phyloP scores from a whole-genome alignment of 2,797 vertebrate species.

The Aselliscus stoliczkanus region DNA sequence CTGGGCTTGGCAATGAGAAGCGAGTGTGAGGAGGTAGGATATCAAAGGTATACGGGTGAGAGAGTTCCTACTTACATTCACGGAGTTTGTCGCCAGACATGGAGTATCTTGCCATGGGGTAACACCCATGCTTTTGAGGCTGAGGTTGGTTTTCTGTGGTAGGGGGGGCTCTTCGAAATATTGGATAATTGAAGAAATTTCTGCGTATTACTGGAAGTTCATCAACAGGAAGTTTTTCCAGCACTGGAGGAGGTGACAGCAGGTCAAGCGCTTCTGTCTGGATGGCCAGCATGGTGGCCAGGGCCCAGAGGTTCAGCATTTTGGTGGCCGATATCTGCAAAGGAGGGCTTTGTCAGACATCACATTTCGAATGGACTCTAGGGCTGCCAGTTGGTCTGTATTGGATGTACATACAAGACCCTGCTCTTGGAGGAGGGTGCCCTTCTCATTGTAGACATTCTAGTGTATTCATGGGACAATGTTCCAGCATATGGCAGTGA shows the following conservation, averaged over 20 bases:
- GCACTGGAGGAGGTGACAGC: fast-evolving
- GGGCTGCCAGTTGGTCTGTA: not conserved
- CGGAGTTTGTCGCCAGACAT: not conserved
- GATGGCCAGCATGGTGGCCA: not conserved
- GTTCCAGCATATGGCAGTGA: not conserved
- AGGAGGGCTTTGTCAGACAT: not conserved
- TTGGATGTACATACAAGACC: not conserved
- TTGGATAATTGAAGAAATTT: fast-evolving
- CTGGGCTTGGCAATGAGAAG: not conserved
- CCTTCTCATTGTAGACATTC: not conserved
- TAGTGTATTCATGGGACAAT: not conserved
- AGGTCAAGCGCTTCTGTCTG: not conserved
- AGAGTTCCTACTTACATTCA: constrained; percentile 36
- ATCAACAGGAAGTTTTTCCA: fast-evolving
- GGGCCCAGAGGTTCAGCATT: constrained; percentile 52
- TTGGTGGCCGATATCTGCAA: constrained; percentile 29
- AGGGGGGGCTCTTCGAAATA: not conserved
- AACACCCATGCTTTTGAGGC: not conserved
- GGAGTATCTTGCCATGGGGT: not conserved
- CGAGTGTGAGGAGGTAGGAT: too few relatives aligned
- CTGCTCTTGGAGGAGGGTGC: not conserved
- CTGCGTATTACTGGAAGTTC: too few relatives aligned
- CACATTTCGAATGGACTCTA: fast-evolving
- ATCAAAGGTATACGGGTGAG: not conserved
- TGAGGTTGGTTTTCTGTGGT: fast-evolving